phyloP scores from a whole-genome alignment of 2,888 invertebrate species.

The Neria commutata region DNA sequence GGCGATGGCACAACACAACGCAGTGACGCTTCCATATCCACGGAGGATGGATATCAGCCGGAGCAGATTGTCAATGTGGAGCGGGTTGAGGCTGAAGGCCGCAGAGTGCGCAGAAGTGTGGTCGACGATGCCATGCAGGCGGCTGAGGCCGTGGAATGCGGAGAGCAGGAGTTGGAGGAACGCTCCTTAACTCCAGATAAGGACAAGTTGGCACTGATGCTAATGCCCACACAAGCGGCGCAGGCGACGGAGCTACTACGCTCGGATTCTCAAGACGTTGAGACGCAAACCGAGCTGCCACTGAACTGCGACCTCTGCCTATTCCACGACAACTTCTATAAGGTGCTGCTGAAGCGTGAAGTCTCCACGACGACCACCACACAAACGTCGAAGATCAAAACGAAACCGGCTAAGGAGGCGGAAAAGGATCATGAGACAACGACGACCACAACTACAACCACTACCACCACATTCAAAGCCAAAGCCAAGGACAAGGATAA shows the following conservation, averaged over 20 bases:
- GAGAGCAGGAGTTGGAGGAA: not conserved
- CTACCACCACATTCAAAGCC: slow-evolving; percentile 56
- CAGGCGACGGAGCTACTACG: not conserved
- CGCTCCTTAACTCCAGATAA: slow-evolving; percentile 20
- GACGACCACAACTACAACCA: slow-evolving; percentile 59
- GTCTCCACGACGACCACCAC: slow-evolving; percentile 61
- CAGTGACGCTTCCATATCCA: slow-evolving; percentile 49
- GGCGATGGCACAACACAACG: slow-evolving; percentile 50
- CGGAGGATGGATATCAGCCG: slow-evolving; percentile 49
- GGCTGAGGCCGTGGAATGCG: slow-evolving; percentile 42
- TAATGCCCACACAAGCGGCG: slow-evolving; percentile 28
- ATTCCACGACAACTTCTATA: slow-evolving; percentile 61
- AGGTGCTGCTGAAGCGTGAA: slow-evolving; percentile 58
- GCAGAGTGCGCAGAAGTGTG: slow-evolving; percentile 30
- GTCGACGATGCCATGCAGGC: slow-evolving; percentile 34
- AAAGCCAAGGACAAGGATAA: slow-evolving; percentile 50
- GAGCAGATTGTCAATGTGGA: slow-evolving; percentile 32
- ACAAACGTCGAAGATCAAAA: slow-evolving; percentile 56
- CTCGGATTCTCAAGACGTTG: slow-evolving; percentile 46
- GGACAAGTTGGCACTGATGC: slow-evolving; percentile 47
- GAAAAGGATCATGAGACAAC: slow-evolving; percentile 57
- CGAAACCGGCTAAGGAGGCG: slow-evolving; percentile 45
- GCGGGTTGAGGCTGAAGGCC: slow-evolving; percentile 30
- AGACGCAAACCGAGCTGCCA: slow-evolving; percentile 59
- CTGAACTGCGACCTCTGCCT: slow-evolving; percentile 58